Conservation (phyloP, 2,113 vertebrate genomes). For the Cryptomyrus ogoouensis region DNA sequence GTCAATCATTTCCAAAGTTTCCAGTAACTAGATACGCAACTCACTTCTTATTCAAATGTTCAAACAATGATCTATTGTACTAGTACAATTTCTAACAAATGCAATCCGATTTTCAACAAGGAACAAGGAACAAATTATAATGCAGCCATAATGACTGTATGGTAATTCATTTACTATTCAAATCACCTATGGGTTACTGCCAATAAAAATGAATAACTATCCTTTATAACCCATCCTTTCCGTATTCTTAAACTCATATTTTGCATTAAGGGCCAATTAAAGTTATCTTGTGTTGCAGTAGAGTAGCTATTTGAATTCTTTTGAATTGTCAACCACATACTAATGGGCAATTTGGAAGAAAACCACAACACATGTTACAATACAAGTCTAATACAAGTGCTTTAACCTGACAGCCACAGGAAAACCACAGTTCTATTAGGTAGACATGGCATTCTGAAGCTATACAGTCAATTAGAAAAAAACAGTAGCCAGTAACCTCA, state of each 20-base stretch:
- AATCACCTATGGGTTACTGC: not conserved
- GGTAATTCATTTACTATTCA: not conserved
- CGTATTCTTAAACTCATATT: not conserved
- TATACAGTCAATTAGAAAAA: not conserved
- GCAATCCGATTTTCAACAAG: not conserved
- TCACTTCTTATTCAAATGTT: not conserved
- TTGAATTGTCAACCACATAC: not conserved
- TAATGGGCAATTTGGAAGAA: not conserved
- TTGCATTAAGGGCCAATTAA: not conserved
- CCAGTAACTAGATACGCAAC: not conserved
- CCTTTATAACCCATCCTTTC: not conserved
- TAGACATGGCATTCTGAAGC: not conserved
- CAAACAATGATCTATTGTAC: not conserved
- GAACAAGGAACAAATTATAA: not conserved
- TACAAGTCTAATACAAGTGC: not conserved
- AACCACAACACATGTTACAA: not conserved
- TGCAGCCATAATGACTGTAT: not conserved
- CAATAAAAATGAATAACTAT: not conserved
- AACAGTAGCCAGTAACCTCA: not conserved
- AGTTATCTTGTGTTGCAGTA: not conserved
- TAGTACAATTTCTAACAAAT: not conserved
- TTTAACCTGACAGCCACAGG: not conserved
- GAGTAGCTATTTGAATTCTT: not conserved
- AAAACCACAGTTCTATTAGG: not conserved
- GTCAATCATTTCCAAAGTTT: not conserved